Percentiles rank a stretch among this genome's conserved stretches.
These are phyloP conservation scores for Monarcha castaneiventris DNA, from an alignment of 2,113 vertebrate genomes.

Conservation along the genomic window DNA sequence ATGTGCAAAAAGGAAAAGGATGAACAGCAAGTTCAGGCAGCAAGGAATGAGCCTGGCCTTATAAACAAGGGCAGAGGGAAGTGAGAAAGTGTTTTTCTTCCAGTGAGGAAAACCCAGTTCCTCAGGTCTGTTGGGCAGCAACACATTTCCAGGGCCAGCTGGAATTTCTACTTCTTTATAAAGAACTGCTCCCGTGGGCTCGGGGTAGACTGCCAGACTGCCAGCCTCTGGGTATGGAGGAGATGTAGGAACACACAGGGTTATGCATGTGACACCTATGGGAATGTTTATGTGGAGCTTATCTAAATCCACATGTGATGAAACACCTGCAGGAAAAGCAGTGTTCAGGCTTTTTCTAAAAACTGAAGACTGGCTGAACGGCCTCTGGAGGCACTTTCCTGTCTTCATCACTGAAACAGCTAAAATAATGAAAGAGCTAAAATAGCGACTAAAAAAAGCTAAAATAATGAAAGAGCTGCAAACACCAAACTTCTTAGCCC, in stretches of 20 bases:
- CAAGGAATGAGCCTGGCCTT: background rate
- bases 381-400: background rate
- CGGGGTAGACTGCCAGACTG: background rate
- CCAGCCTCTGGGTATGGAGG: background rate
- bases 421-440: background rate
- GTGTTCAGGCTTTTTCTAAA: background rate
- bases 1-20: background rate
- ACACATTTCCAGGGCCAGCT: background rate
- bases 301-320: accelerated
- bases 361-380: background rate
- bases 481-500: background rate
- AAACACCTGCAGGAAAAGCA: background rate
- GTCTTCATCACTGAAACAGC: background rate
- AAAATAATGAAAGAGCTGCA: background rate
- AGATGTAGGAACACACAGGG: accelerated
- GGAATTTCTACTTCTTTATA: background rate
- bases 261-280: accelerated
- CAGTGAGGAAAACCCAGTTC: background rate
- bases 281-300: background rate
- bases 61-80: background rate
- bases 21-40: background rate
- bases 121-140: background rate
- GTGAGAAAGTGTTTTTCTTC: background rate
- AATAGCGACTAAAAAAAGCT: background rate
- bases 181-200: background rate